Conservation (phyloP, 2,113 vertebrate species). For the Clarias magur region DNA sequence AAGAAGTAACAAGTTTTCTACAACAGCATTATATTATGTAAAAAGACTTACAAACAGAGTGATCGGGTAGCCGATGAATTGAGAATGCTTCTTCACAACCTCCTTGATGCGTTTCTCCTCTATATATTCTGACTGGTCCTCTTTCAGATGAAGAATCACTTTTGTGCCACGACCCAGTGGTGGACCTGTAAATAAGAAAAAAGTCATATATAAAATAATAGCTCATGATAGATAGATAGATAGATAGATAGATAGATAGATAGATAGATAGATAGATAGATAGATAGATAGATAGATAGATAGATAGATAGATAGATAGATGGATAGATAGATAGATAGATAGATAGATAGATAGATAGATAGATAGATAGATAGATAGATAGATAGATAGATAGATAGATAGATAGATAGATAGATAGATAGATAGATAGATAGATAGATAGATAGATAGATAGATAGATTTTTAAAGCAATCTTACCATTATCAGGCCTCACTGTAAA, state of each 20-base stretch:
- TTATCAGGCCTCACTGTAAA: conserved; percentile 74
- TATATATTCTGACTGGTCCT: conserved; percentile 77
- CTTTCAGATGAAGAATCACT: conserved; percentile 77
- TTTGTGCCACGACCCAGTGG: conserved; percentile 74
- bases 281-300: no score
- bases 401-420: not conserved
- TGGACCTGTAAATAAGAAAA: conserved; percentile 60
- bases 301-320: no score
- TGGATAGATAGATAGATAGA: no score
- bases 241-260: no score
- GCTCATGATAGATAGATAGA: no score
- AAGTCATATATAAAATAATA: not conserved
- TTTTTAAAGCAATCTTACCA: conserved; percentile 58
- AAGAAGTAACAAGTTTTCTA: not conserved
- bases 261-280: no score
- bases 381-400: not conserved
- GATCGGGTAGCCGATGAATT: conserved; percentile 83
- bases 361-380: no score
- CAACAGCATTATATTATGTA: not conserved
- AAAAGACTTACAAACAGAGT: conserved; percentile 76
- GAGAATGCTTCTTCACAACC: conserved; percentile 81
- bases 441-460: not conserved
- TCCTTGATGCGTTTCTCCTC: conserved; percentile 78
- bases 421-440: not conserved
- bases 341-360: no score